A percentile compares a stretch with the other conserved stretches of the same genome.
These are phyloP conservation scores for Hypena proboscidalis DNA, from an alignment of 2,888 invertebrate genomes.

Conservation along the genomic window DNA sequence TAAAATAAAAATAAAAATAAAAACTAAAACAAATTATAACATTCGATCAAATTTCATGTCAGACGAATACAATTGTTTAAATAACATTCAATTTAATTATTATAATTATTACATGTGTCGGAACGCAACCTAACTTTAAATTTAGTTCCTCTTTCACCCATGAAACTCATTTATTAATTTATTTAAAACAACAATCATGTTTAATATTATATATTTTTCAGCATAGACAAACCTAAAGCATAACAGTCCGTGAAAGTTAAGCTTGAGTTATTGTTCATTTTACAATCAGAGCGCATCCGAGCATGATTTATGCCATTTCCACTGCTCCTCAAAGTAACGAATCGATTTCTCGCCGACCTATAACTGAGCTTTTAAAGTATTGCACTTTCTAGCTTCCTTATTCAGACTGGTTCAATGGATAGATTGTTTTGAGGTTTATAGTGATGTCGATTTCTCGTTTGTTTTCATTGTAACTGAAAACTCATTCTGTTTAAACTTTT, in stretches of 20 bases:
- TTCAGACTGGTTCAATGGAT: slow-evolving; percentile 3
- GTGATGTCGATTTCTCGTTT: too few relatives aligned
- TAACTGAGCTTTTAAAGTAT: slow-evolving; percentile 67
- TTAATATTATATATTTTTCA: neutral
- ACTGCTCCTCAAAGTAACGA: slow-evolving; percentile 36
- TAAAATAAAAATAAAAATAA: too few relatives aligned
- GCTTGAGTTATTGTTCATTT: slow-evolving; percentile 43
- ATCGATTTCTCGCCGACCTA: slow-evolving; percentile 60
- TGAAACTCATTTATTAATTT: slow-evolving; percentile 2
- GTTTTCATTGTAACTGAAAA: slow-evolving; percentile 4
- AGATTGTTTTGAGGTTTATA: slow-evolving; percentile 8
- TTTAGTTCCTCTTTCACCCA: too few relatives aligned
- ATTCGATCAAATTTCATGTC: too few relatives aligned
- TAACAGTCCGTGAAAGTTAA: slow-evolving; percentile 32
- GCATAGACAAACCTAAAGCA: neutral
- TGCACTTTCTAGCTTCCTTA: slow-evolving; percentile 55
- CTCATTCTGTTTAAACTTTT: too few relatives aligned
- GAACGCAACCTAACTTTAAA: too few relatives aligned
- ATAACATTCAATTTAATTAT: too few relatives aligned
- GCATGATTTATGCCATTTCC: slow-evolving; percentile 58
- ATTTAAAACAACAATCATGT: neutral
- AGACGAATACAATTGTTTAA: too few relatives aligned
- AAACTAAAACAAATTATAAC: too few relatives aligned
- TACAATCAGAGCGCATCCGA: slow-evolving; percentile 61
- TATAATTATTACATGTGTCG: too few relatives aligned